phyloP scores from a whole-genome alignment of 2,113 vertebrate species.

The Cricetomys ansorgei region DNA sequence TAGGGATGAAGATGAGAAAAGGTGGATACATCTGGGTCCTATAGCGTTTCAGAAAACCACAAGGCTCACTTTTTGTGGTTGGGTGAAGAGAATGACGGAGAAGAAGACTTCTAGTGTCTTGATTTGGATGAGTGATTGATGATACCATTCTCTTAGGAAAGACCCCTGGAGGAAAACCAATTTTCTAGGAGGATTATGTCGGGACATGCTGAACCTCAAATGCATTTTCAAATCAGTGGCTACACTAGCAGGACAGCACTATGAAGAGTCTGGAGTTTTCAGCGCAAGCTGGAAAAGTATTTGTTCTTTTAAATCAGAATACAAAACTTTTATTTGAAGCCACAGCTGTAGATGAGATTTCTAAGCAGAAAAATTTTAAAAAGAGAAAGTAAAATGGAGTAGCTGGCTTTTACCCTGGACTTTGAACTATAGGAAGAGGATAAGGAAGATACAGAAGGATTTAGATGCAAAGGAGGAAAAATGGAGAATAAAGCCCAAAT shows the following conservation, averaged over 20 bases:
- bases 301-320: neutral
- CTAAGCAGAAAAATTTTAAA: neutral
- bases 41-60: neutral
- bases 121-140: neutral
- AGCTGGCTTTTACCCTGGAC: neutral
- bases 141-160: neutral
- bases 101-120: neutral
- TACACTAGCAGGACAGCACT: neutral
- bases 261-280: neutral
- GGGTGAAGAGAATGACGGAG: neutral
- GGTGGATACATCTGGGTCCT: neutral
- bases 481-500: neutral
- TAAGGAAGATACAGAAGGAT: neutral
- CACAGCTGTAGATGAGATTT: neutral
- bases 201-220: neutral
- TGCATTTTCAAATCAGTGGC: neutral
- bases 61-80: neutral
- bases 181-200: neutral
- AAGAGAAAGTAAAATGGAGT: slow-evolving; percentile 1
- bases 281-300: neutral
- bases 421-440: neutral
- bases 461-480: neutral
- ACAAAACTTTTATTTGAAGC: neutral
- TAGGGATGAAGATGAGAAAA: neutral
- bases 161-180: neutral